phyloP scores from a whole-genome alignment of 2,113 vertebrate species.

The Pseudopipra pipra region DNA sequence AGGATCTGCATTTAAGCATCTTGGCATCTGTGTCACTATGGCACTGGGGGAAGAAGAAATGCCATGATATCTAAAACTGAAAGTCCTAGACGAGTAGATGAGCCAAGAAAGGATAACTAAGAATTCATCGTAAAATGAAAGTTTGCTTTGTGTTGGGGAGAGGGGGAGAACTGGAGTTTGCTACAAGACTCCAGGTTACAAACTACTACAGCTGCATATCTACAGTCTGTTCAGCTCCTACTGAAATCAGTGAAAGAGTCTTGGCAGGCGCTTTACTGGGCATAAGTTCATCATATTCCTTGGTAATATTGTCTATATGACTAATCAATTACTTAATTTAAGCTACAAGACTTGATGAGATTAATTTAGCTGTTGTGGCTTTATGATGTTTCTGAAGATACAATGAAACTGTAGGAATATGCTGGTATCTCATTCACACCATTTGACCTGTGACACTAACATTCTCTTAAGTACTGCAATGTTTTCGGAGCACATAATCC shows the following conservation, averaged over 20 bases:
- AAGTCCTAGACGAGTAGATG: not conserved
- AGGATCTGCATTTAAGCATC: not conserved
- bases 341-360: not conserved
- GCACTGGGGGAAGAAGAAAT: not conserved
- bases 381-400: not conserved
- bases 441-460: not conserved
- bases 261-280: not conserved
- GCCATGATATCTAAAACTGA: not conserved
- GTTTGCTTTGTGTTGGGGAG: not conserved
- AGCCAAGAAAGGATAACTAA: not conserved
- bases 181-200: not conserved
- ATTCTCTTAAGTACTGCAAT: not conserved
- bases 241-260: not conserved
- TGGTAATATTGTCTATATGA: not conserved
- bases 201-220: not conserved
- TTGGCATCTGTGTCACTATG: not conserved
- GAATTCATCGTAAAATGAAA: not conserved
- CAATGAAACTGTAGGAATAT: not conserved
- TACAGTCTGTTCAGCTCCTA: not conserved
- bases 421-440: not conserved
- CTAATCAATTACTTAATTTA: not conserved
- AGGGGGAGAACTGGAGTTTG: not conserved
- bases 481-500: not conserved
- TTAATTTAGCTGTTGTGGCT: not conserved
- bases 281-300: not conserved